These are phyloP conservation scores for Gyrodactylus salaris DNA, from an alignment of 1,140 invertebrate genomes.

Conservation along the genomic window DNA sequence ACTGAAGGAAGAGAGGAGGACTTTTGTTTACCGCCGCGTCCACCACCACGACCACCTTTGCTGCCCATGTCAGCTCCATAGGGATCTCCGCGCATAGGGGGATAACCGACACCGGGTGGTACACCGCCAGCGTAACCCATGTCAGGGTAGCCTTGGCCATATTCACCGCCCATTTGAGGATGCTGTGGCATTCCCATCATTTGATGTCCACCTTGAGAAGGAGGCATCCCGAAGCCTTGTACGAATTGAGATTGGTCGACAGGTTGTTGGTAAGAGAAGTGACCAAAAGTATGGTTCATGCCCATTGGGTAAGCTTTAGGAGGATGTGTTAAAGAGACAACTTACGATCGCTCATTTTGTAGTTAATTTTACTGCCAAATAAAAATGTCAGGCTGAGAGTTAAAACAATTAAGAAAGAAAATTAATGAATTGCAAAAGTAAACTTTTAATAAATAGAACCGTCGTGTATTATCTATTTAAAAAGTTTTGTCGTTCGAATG, in stretches of 20 bases:
- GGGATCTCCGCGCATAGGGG: neutral
- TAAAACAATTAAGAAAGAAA: neutral
- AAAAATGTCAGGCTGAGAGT: neutral
- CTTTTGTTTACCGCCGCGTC: neutral
- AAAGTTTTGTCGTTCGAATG: neutral
- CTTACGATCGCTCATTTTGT: neutral
- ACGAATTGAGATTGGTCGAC: neutral
- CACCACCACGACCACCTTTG: neutral
- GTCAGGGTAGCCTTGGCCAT: neutral
- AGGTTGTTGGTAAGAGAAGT: neutral
- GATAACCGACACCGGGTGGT: neutral
- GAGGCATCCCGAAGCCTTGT: neutral
- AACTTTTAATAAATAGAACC: neutral
- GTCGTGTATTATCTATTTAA: neutral
- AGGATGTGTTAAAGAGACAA: neutral
- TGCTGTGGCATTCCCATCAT: neutral
- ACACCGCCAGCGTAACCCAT: neutral
- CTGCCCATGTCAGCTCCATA: neutral
- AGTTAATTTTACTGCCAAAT: neutral
- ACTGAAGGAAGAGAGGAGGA: neutral
- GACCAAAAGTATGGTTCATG: neutral
- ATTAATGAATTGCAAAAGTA: neutral
- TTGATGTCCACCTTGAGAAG: neutral
- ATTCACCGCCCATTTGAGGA: neutral
- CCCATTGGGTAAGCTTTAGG: neutral